Evolutionary conservation across 2,888 invertebrate species (phyloP).

Genomic region (Nasonovia ribisnigri): DNA sequence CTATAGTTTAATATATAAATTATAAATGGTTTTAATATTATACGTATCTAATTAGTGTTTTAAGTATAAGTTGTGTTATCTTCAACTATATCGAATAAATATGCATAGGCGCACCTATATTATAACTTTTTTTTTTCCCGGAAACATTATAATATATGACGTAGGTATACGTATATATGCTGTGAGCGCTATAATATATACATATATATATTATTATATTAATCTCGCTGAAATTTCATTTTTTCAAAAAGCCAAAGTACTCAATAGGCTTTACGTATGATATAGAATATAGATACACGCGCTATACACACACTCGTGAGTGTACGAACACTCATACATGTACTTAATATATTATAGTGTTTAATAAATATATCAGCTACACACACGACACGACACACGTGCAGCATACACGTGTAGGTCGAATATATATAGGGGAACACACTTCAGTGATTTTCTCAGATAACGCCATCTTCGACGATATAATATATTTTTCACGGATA

Average conservation of each 20-base stretch:
- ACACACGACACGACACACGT: background rate
- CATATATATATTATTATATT: background rate
- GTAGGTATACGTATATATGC: no score
- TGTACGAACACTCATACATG: background rate
- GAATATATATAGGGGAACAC: conserved; percentile 5
- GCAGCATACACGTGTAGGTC: background rate
- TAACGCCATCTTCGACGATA: conserved; percentile 12
- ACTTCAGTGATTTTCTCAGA: conserved; percentile 16
- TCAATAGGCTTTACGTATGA: background rate
- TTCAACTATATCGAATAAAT: no score
- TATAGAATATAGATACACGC: no score
- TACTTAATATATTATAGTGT: background rate
- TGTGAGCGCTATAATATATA: no score
- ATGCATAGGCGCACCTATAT: no score
- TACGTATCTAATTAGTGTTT: background rate
- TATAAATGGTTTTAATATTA: background rate
- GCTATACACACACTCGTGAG: fast-evolving
- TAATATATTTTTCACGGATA: background rate
- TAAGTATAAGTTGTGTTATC: no score
- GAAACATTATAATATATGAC: no score
- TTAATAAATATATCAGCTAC: background rate
- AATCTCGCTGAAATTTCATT: background rate
- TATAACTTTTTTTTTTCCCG: no score
- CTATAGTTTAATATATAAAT: no score
- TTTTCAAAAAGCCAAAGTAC: background rate